Evolutionary conservation across 2,113 vertebrate species (phyloP).

Genomic region (Amblyopsis rosae): DNA sequence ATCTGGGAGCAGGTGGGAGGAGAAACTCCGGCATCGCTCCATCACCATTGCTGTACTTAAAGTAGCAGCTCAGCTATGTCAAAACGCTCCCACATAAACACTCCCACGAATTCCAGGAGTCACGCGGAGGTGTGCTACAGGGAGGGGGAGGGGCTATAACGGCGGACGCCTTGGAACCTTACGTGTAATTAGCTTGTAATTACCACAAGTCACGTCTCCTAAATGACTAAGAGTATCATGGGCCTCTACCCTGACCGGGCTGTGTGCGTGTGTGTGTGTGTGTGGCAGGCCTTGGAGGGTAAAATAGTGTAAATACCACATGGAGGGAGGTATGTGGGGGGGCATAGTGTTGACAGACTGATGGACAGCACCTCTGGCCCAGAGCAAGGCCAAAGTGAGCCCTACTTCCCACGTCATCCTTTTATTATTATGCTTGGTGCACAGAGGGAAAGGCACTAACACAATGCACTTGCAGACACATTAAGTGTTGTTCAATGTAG

Average conservation of each 20-base stretch:
- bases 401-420: conserved; percentile 24
- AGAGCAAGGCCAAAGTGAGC: conserved; percentile 31
- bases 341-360: conserved; percentile 63
- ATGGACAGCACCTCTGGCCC: conserved; percentile 67
- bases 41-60: conserved; percentile 67
- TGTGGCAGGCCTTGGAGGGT: conserved; percentile 7
- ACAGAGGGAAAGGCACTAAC: conserved; percentile 21
- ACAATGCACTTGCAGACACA: too few relatives aligned
- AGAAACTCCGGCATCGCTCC: conserved; percentile 42
- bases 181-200: too few relatives aligned
- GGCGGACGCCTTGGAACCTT: too few relatives aligned
- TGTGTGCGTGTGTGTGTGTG: conserved; percentile 14
- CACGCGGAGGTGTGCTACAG: conserved; percentile 8
- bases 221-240: conserved; percentile 32
- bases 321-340: conserved; percentile 53
- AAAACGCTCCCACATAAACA: conserved; percentile 69
- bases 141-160: background rate
- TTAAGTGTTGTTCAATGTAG: background rate
- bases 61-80: conserved; percentile 52
- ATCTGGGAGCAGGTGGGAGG: background rate
- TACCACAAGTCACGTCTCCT: too few relatives aligned
- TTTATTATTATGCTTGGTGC: conserved; percentile 35
- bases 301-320: conserved; percentile 47
- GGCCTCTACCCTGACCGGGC: conserved; percentile 41
- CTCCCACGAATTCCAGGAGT: conserved; percentile 56